A percentile compares a stretch with the other conserved stretches of the same genome.
Evolutionary conservation across 2,797 vertebrate genomes (phyloP).

Genomic region (Ptychadena robeensis): DNA sequence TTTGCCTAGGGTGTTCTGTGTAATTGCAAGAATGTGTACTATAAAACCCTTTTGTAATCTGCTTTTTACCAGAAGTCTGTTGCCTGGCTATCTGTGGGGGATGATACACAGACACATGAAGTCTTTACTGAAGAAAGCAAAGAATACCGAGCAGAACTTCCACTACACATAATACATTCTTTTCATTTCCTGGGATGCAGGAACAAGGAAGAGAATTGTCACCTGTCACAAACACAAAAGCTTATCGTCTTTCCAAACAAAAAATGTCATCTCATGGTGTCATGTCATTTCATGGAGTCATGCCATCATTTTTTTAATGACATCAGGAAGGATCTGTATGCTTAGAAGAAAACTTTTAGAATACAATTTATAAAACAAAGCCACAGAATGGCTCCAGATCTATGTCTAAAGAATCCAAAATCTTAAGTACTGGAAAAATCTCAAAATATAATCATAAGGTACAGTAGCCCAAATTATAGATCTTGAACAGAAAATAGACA

Average conservation of each 20-base stretch:
- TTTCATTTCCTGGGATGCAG: slow-evolving; percentile 33
- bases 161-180: slow-evolving; percentile 20
- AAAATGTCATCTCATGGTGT: neutral
- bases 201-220: neutral
- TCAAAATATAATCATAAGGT: too few species aligned
- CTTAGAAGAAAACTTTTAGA: too few species aligned
- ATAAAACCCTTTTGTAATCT: slow-evolving; percentile 19
- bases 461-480: too few species aligned
- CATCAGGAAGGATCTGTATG: too few species aligned
- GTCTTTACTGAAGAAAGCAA: neutral
- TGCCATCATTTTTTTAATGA: neutral
- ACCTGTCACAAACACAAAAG: neutral
- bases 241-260: neutral
- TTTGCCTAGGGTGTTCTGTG: slow-evolving; percentile 23
- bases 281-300: neutral
- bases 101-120: neutral
- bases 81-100: neutral
- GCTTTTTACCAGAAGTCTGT: slow-evolving; percentile 17
- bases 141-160: neutral
- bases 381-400: too few species aligned
- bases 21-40: slow-evolving; percentile 28
- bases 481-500: too few species aligned
- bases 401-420: too few species aligned
- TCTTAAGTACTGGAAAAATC: too few species aligned
- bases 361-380: too few species aligned